phyloP scores from a whole-genome alignment of 2,797 vertebrate species.

The Peromyscus eremicus region DNA sequence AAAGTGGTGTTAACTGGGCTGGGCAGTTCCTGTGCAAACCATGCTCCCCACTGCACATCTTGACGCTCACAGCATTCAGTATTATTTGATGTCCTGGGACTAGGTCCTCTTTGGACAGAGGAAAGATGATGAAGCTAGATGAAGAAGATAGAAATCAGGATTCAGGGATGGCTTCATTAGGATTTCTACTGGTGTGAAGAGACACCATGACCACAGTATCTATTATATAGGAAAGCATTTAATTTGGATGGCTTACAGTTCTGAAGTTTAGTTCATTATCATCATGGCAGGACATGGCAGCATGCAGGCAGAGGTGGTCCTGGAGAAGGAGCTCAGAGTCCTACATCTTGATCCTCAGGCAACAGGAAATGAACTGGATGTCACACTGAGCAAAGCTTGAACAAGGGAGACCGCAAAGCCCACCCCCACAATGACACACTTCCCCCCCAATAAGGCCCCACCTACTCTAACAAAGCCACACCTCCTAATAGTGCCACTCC shows the following conservation, averaged over 20 bases:
- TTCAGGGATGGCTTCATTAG: background rate
- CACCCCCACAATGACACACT: too few species aligned
- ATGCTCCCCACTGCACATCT: background rate
- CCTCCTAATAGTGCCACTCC: background rate
- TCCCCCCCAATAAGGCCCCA: too few species aligned
- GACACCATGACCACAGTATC: background rate
- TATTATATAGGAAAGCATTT: background rate
- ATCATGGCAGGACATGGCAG: background rate
- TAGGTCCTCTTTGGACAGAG: background rate
- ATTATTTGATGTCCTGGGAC: background rate
- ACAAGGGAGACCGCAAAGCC: too few species aligned
- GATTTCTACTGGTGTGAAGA: background rate
- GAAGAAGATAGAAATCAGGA: background rate
- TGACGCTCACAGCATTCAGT: background rate
- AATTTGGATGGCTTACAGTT: background rate
- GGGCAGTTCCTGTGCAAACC: background rate
- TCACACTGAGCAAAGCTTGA: too few species aligned
- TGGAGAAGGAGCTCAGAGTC: too few species aligned
- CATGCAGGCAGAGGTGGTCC: background rate
- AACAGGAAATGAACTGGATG: too few species aligned
- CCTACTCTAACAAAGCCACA: background rate
- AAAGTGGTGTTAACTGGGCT: background rate
- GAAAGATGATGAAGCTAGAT: background rate
- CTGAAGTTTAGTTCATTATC: background rate
- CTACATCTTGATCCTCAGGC: too few species aligned